Evolutionary conservation across 1,140 invertebrate genomes (phyloP).

Genomic region (Diploscapter pachys): DNA sequence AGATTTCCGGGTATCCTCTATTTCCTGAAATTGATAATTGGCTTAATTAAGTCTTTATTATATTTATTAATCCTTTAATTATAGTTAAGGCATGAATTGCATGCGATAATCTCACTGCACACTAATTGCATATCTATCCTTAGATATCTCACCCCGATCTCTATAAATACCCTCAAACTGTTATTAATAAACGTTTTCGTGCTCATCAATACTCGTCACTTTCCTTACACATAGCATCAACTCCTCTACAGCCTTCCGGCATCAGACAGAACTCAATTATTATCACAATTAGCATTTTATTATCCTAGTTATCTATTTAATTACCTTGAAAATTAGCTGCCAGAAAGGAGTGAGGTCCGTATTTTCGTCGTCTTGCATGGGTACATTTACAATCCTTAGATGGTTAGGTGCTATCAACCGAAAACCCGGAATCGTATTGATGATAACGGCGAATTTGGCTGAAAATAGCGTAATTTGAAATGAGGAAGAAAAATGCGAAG

Average conservation of each 20-base stretch:
- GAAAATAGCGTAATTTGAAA: constrained; percentile 4
- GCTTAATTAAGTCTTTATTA: too few species aligned
- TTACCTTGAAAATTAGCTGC: constrained; percentile 33
- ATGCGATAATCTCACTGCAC: too few species aligned
- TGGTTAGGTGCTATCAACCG: constrained; percentile 27
- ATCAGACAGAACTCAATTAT: not conserved
- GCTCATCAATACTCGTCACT: too few species aligned
- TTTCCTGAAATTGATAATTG: constrained; percentile 18
- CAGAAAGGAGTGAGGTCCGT: constrained; percentile 35
- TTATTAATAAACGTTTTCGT: too few species aligned
- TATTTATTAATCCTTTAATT: not conserved
- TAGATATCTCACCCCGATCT: too few species aligned
- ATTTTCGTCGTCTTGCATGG: constrained; percentile 36
- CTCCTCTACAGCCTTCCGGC: not conserved
- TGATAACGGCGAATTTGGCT: constrained; percentile 31
- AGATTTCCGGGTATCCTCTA: constrained; percentile 29
- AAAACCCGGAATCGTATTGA: constrained; percentile 40
- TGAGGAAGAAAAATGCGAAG: too few species aligned
- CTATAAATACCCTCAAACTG: too few species aligned
- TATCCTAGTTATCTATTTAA: not conserved
- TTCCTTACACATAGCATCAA: too few species aligned
- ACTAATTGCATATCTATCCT: too few species aligned
- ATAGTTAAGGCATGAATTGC: too few species aligned
- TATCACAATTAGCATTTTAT: not conserved
- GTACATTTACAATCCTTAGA: constrained; percentile 34